These are phyloP conservation scores for Tachina lurida DNA, from an alignment of 2,888 invertebrate species.

Conservation along the genomic window DNA sequence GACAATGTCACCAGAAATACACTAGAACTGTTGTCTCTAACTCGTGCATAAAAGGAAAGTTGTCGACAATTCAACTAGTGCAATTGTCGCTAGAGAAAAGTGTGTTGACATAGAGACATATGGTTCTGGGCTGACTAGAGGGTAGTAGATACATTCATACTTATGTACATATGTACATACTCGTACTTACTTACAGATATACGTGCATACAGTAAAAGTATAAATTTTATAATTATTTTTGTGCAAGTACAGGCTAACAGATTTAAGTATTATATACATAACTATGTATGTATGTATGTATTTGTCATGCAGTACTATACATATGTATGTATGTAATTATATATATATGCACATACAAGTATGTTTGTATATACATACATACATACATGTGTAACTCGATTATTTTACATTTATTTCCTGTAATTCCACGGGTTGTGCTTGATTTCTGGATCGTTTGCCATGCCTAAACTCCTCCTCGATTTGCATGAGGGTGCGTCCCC, in stretches of 20 bases:
- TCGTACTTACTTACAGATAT: not conserved
- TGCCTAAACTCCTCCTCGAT: slow-evolving; percentile 85
- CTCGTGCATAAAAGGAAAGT: too few species aligned
- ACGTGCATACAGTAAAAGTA: not conserved
- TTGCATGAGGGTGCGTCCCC: slow-evolving; percentile 87
- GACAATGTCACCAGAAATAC: too few species aligned
- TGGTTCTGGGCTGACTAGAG: too few species aligned
- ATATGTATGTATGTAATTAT: not conserved
- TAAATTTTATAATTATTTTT: not conserved
- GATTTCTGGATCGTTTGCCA: slow-evolving; percentile 63
- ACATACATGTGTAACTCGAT: not conserved
- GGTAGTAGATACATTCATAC: too few species aligned
- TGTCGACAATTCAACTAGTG: too few species aligned
- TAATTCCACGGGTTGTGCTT: slow-evolving; percentile 75
- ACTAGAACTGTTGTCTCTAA: too few species aligned
- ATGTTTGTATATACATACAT: not conserved
- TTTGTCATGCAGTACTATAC: not conserved
- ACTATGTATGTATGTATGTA: not conserved
- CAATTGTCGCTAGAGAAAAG: too few species aligned
- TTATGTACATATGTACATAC: not conserved
- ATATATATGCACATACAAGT: not conserved
- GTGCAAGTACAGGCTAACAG: not conserved
- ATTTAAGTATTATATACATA: not conserved
- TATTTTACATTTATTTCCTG: slow-evolving; percentile 74
- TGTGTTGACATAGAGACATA: too few species aligned